These are phyloP conservation scores for Montifringilla adamsi DNA, from an alignment of 2,113 vertebrate species.

Conservation along the genomic window DNA sequence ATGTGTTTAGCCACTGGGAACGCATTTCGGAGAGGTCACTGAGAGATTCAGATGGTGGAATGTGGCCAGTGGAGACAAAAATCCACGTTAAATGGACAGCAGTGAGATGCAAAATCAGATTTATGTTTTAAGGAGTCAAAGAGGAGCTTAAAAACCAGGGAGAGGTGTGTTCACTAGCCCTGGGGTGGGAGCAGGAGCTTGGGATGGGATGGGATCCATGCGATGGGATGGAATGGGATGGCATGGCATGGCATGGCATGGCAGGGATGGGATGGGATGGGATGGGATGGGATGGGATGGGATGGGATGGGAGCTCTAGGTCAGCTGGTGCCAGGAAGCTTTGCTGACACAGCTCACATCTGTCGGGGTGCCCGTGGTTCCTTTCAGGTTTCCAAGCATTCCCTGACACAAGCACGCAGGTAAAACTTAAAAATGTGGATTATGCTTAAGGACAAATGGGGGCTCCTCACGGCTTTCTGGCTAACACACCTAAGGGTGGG, in stretches of 20 bases:
- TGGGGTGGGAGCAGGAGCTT: background rate
- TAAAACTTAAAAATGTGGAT: background rate
- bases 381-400: background rate
- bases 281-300: background rate
- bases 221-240: background rate
- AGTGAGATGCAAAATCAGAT: background rate
- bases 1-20: background rate
- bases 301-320: background rate
- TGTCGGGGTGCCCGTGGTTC: background rate
- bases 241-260: background rate
- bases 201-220: background rate
- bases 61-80: background rate
- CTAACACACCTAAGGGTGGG: background rate
- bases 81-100: background rate
- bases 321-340: background rate
- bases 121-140: background rate
- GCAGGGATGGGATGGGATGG: background rate
- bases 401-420: background rate
- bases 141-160: background rate
- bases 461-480: background rate
- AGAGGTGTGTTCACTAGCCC: background rate
- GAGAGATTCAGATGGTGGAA: background rate
- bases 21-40: background rate
- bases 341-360: background rate
- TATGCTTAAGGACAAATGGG: background rate